Evolutionary conservation across 2,888 invertebrate species (phyloP), one percentile per base, ranked within the genome.

Genomic region (Rhingia rostrata): DNA sequence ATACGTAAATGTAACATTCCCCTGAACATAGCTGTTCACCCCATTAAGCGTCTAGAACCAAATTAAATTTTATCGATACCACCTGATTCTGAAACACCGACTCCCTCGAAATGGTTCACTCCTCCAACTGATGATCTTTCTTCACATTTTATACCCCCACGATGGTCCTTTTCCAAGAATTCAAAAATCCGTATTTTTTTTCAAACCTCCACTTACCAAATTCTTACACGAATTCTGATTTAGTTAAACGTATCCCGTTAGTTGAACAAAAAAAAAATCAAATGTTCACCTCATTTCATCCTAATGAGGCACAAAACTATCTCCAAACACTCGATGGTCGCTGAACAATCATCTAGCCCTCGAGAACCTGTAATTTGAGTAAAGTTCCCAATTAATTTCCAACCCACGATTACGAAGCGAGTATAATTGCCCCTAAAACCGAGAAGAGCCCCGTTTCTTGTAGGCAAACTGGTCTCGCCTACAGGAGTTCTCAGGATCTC

Each of bases 321-420:
- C 41, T 41, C n/a, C 33, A 7, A 51, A 35, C 49, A 30, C 41
- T 7, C 14, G 9, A 7, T 22, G 39, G 14, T 58, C 58, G 22
- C 22, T 22, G 22, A 39, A 69, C 69, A 64, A 61, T 61, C 82
- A 63, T 43, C 41, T 67, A 79, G 35, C 66, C n/a, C 6, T 9
- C 35, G 35, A 32, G 64, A 83, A 80, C 83, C 83, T 70, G 83
- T 84, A 84, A 84, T 84, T 84, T 84, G 69, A 74, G 79, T 84
- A 80, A 84, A 80, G 74, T 69, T 84, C 69, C 69, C 79, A 84
- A 79, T 84, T 80, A 84, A 84, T 84, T 84, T 80, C 64, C 79
- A 84, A 70, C 79, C 83, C 83, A 84, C 83, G 83, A 82, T 67
- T 72, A 72, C 66, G 51, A 12, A 10, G 60, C 63, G 58, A 51